These are phyloP conservation scores for Atherinosoma microstoma DNA, from an alignment of 2,797 vertebrate genomes.

Conservation along the genomic window DNA sequence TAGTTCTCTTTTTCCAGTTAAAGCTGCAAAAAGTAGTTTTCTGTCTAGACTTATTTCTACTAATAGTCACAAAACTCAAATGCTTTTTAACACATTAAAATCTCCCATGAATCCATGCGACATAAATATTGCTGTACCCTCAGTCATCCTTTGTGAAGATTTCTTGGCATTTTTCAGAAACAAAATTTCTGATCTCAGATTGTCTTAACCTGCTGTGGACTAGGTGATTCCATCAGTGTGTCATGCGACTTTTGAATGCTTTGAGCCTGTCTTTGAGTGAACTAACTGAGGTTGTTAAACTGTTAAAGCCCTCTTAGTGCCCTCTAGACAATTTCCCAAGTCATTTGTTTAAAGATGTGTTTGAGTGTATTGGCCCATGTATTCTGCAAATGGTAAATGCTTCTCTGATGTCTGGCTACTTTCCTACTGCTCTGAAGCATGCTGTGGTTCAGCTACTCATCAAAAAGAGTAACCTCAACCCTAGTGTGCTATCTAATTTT, in stretches of 20 bases:
- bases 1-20: too few relatives aligned
- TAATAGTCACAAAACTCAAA: background rate
- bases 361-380: too few relatives aligned
- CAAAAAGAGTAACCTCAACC: background rate
- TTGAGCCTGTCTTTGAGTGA: background rate
- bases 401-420: too few relatives aligned
- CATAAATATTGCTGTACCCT: background rate
- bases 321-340: background rate
- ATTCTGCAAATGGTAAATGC: too few relatives aligned
- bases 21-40: background rate
- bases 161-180: background rate
- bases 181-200: constrained; percentile 1
- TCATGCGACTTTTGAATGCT: background rate
- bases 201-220: background rate
- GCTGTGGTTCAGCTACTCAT: background rate
- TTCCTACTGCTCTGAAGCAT: background rate
- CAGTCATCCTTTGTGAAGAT: background rate
- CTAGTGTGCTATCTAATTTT: background rate
- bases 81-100: background rate
- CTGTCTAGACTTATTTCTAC: background rate
- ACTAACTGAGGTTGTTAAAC: too few relatives aligned
- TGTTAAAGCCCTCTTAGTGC: background rate
- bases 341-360: too few relatives aligned
- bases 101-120: background rate
- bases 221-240: background rate